These are phyloP conservation scores for Poecilia gillii DNA, from an alignment of 2,797 vertebrate species.

Conservation along the genomic window DNA sequence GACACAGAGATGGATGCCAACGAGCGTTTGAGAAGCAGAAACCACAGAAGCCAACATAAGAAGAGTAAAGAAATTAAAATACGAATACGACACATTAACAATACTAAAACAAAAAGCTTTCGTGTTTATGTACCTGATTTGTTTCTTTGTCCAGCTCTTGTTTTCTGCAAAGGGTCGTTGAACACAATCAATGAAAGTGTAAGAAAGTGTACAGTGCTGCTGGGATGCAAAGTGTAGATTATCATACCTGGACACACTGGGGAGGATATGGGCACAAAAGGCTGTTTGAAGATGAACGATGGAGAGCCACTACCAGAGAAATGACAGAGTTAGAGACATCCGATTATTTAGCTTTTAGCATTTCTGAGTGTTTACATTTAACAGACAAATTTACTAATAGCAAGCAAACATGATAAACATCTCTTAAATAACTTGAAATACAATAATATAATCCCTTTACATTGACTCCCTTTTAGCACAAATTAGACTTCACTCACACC, in stretches of 20 bases:
- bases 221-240: background rate
- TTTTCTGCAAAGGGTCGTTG: slow-evolving; percentile 77
- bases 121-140: slow-evolving; percentile 81
- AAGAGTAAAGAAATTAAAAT: slow-evolving; percentile 58
- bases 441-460: background rate
- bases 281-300: slow-evolving; percentile 86
- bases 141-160: slow-evolving; percentile 88
- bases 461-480: background rate
- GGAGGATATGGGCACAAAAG: slow-evolving; percentile 82
- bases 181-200: background rate
- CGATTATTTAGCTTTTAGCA: background rate
- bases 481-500: background rate
- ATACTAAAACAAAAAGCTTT: slow-evolving; percentile 12
- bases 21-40: slow-evolving; percentile 52
- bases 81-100: slow-evolving; percentile 54
- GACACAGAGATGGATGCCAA: slow-evolving; percentile 45
- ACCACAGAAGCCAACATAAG: slow-evolving; percentile 76
- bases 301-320: slow-evolving; percentile 81
- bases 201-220: background rate
- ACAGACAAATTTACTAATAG: background rate
- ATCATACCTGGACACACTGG: slow-evolving; percentile 79
- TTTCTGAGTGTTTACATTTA: background rate
- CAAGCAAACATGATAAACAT: background rate
- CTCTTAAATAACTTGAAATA: background rate
- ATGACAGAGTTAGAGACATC: background rate